These are phyloP conservation scores for Myotis planiceps DNA, from an alignment of 2,797 vertebrate species.

Conservation along the genomic window DNA sequence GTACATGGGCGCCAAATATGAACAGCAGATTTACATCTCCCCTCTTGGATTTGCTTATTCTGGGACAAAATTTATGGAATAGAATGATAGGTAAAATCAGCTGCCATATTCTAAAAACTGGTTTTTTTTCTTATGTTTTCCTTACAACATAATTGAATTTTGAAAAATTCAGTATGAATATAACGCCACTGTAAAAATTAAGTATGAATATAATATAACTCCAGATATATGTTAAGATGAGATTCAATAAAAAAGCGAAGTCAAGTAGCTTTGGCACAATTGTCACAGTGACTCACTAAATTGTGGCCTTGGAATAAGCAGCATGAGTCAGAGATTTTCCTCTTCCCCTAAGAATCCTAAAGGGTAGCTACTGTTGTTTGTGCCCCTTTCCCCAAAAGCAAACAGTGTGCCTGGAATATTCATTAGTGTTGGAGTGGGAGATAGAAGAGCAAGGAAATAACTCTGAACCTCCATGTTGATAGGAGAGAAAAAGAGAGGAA, in stretches of 20 bases:
- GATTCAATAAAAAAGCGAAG: not conserved
- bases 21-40: not conserved
- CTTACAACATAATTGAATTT: not conserved
- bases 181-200: constrained; percentile 1
- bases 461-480: not conserved
- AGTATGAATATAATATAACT: not conserved
- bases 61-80: not conserved
- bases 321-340: not conserved
- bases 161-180: not conserved
- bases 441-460: not conserved
- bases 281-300: not conserved
- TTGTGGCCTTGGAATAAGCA: not conserved
- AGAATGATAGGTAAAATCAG: constrained; percentile 8
- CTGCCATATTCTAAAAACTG: not conserved
- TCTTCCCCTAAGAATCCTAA: not conserved
- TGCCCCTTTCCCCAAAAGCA: not conserved
- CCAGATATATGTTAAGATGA: not conserved
- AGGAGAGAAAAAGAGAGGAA: not conserved
- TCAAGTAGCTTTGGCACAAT: not conserved
- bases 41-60: not conserved
- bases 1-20: not conserved
- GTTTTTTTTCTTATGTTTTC: not conserved
- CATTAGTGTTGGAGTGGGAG: not conserved
- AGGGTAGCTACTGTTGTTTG: not conserved
- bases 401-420: not conserved